These are phyloP conservation scores for Podabrus alpinus DNA, from an alignment of 2,888 invertebrate genomes.

Conservation along the genomic window DNA sequence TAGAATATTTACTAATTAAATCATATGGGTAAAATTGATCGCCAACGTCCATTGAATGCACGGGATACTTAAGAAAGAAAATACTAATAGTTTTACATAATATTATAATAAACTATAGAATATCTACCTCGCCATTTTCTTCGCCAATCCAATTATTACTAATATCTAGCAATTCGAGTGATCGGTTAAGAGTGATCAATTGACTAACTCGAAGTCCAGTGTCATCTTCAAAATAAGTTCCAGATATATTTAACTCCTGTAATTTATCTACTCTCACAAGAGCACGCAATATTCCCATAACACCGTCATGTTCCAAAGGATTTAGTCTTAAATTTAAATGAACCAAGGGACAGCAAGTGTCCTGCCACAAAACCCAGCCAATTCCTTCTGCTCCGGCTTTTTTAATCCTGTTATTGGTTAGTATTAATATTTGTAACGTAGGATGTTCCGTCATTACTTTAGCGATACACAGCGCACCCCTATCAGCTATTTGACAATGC, in stretches of 20 bases:
- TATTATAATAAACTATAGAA: too few relatives aligned
- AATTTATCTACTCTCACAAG: slow-evolving; percentile 62
- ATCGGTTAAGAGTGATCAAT: slow-evolving; percentile 60
- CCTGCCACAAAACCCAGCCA: slow-evolving; percentile 47
- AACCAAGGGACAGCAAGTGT: slow-evolving; percentile 45
- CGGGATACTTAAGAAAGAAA: too few relatives aligned
- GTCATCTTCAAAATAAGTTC: slow-evolving; percentile 60
- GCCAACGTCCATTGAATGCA: too few relatives aligned
- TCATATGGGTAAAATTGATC: too few relatives aligned
- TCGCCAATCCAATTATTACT: slow-evolving; percentile 65
- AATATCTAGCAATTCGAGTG: slow-evolving; percentile 61
- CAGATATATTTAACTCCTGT: slow-evolving; percentile 61
- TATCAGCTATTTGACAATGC: slow-evolving; percentile 66
- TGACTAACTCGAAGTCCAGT: slow-evolving; percentile 61
- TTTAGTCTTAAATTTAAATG: slow-evolving; percentile 64
- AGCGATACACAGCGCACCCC: slow-evolving; percentile 67
- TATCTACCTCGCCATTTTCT: slow-evolving; percentile 55
- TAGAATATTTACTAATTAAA: too few relatives aligned
- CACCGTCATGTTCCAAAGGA: slow-evolving; percentile 64
- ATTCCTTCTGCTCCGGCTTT: slow-evolving; percentile 46
- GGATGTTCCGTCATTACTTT: slow-evolving; percentile 62
- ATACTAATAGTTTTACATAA: too few relatives aligned
- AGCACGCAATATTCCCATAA: slow-evolving; percentile 62
- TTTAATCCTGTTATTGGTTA: slow-evolving; percentile 34
- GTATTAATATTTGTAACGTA: slow-evolving; percentile 54